Percentiles rank a stretch among this genome's conserved stretches.
Evolutionary conservation across 2,888 invertebrate species (phyloP).

Genomic region (Eupithecia abbreviata): DNA sequence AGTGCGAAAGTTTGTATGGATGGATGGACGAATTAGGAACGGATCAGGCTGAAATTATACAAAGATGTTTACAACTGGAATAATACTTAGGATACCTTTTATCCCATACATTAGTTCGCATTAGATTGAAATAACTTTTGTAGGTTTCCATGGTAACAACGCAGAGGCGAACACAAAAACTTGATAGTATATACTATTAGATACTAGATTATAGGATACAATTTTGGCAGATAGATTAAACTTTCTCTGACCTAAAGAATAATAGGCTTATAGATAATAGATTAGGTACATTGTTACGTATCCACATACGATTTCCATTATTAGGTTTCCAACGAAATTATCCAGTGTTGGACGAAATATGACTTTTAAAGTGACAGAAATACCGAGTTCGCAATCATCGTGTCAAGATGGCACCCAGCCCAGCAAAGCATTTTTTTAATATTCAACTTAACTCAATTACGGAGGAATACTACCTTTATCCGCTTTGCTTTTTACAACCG

Average conservation of each 20-base stretch:
- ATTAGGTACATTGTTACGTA: background rate
- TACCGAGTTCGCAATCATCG: slow-evolving; percentile 15
- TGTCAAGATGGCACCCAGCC: slow-evolving; percentile 20
- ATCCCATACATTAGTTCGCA: background rate
- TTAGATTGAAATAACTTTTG: background rate
- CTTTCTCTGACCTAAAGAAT: background rate
- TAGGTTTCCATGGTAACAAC: background rate
- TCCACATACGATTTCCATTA: background rate
- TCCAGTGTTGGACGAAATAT: background rate
- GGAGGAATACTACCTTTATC: slow-evolving; percentile 38
- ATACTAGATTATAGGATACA: background rate
- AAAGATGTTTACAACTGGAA: background rate
- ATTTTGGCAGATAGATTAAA: background rate
- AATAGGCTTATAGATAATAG: background rate
- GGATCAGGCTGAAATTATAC: background rate
- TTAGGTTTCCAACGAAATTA: background rate
- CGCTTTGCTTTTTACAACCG: slow-evolving; percentile 31
- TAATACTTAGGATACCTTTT: background rate
- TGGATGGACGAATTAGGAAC: background rate
- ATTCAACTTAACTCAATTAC: slow-evolving; percentile 33
- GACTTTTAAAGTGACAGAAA: background rate
- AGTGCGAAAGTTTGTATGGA: background rate
- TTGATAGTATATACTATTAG: background rate
- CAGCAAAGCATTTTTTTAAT: slow-evolving; percentile 29
- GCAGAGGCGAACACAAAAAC: background rate